phyloP scores from a whole-genome alignment of 2,113 vertebrate species.

The Grantiella picta region DNA sequence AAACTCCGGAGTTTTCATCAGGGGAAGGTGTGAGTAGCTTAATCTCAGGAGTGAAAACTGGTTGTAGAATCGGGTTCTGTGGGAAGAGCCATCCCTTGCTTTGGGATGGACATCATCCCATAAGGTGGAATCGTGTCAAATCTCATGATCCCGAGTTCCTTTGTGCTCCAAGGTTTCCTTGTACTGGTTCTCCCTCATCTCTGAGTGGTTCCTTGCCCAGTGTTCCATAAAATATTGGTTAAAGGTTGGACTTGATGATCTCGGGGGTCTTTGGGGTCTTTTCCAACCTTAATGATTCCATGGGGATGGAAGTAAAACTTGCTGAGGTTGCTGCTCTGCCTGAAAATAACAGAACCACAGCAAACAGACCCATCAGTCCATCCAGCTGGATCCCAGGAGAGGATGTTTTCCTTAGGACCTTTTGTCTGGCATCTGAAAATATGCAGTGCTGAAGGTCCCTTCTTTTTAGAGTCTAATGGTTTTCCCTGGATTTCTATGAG shows the following conservation, averaged over 20 bases:
- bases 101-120: accelerated
- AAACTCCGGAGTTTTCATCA: not conserved
- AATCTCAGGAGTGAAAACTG: not conserved
- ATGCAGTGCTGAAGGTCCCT: not conserved
- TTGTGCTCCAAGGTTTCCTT: not conserved
- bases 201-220: not conserved
- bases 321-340: not conserved
- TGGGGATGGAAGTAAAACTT: not conserved
- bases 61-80: not conserved
- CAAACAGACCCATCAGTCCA: not conserved
- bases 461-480: not conserved
- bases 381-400: not conserved
- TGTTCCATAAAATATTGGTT: not conserved
- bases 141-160: accelerated
- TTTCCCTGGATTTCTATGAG: not conserved
- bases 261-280: not conserved
- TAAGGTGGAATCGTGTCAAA: not conserved
- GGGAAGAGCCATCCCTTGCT: accelerated
- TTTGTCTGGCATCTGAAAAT: not conserved
- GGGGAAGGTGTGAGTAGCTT: not conserved
- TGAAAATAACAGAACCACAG: not conserved
- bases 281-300: not conserved
- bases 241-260: not conserved
- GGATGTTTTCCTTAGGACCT: not conserved
- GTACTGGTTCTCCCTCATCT: not conserved